Conservation (phyloP, 2,113 vertebrate genomes). For the Elgaria multicarinata region DNA sequence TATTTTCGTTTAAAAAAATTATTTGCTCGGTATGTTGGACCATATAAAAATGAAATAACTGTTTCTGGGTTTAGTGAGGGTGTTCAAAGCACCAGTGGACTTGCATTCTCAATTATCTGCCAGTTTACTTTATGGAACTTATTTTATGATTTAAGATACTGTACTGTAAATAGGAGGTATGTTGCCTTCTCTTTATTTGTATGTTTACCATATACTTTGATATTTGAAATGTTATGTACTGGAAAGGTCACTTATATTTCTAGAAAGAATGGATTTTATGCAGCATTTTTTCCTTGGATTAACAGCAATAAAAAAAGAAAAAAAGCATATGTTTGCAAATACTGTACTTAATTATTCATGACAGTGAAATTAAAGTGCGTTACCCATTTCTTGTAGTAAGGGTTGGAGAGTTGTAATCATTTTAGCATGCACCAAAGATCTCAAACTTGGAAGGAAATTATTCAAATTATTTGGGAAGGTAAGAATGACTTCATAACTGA, state of each 20-base stretch:
- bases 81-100: slow-evolving; percentile 73
- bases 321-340: slow-evolving; percentile 63
- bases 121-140: slow-evolving; percentile 82
- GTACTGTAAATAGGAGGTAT: slow-evolving; percentile 88
- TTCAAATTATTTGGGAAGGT: neutral
- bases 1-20: slow-evolving; percentile 84
- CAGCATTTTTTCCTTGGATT: slow-evolving; percentile 91
- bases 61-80: slow-evolving; percentile 77
- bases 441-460: neutral
- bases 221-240: slow-evolving; percentile 90
- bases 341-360: slow-evolving; percentile 57
- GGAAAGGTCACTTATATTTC: slow-evolving; percentile 96
- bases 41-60: slow-evolving; percentile 79
- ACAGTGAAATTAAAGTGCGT: neutral
- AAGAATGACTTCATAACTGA: neutral
- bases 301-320: slow-evolving; percentile 92
- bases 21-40: slow-evolving; percentile 87
- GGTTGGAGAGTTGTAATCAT: neutral
- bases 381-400: neutral
- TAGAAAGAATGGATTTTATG: slow-evolving; percentile 96
- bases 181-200: slow-evolving; percentile 86
- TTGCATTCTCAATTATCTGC: slow-evolving; percentile 78
- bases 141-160: slow-evolving; percentile 89
- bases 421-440: neutral
- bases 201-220: slow-evolving; percentile 97